Evolutionary conservation across 2,113 vertebrate species (phyloP).

Genomic region (Chamaea fasciata): DNA sequence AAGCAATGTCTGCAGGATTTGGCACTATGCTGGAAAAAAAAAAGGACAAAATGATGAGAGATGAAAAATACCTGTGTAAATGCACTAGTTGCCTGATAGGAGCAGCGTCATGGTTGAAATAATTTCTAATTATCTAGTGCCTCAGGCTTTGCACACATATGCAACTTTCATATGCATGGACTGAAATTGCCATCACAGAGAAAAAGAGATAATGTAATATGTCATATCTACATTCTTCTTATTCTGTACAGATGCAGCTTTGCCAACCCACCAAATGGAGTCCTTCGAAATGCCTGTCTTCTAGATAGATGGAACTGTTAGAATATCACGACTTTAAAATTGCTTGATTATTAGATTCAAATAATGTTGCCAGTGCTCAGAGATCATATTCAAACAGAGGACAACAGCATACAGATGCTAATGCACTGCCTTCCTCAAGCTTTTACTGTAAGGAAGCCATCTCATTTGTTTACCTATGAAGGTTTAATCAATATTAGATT

Average conservation of each 20-base stretch:
- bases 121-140: not conserved
- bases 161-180: not conserved
- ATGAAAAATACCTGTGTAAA: not conserved
- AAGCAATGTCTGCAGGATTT: not conserved
- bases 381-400: not conserved
- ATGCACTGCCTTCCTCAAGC: not conserved
- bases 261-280: not conserved
- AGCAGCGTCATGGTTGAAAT: not conserved
- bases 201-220: not conserved
- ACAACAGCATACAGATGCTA: not conserved
- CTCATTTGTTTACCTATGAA: not conserved
- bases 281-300: not conserved
- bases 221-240: not conserved
- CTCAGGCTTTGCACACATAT: rapidly evolving
- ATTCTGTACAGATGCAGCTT: not conserved
- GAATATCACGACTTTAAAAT: not conserved
- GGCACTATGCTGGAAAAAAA: not conserved
- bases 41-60: not conserved
- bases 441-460: not conserved
- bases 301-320: not conserved
- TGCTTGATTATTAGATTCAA: not conserved
- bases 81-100: not conserved
- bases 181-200: not conserved
- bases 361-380: not conserved
- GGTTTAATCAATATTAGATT: not conserved